These are phyloP conservation scores for Ischnus inquisitorius DNA, from an alignment of 2,888 invertebrate genomes.

Conservation along the genomic window DNA sequence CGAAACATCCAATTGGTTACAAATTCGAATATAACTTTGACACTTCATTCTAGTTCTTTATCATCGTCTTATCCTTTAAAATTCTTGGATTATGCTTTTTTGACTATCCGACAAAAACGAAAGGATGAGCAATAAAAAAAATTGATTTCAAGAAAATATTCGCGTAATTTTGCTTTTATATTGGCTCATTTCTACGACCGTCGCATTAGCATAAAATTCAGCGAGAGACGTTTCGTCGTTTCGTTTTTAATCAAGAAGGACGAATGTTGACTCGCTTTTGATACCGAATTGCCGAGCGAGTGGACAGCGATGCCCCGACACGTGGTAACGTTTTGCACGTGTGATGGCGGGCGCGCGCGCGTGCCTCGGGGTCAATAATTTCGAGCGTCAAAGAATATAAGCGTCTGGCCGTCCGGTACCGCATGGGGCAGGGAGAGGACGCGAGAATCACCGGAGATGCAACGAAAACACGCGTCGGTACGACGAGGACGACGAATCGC, in stretches of 20 bases:
- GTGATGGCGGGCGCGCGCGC: constrained; percentile 27
- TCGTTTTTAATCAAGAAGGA: too few relatives aligned
- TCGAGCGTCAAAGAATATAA: constrained; percentile 25
- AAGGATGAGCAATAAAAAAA: constrained; percentile 9
- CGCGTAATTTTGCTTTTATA: constrained; percentile 72
- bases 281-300: not conserved
- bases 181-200: constrained; percentile 69
- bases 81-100: constrained; percentile 4
- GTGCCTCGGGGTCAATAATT: constrained; percentile 38
- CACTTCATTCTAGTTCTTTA: constrained; percentile 7
- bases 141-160: constrained; percentile 61
- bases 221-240: constrained; percentile 27
- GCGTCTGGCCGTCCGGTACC: constrained; percentile 50
- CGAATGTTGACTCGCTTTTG: too few relatives aligned
- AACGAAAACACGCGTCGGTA: constrained; percentile 41
- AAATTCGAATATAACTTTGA: constrained; percentile 30
- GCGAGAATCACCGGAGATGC: constrained; percentile 34
- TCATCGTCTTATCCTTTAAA: constrained; percentile 14
- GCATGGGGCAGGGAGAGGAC: constrained; percentile 13
- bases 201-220: constrained; percentile 75
- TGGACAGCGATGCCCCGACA: not conserved
- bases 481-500: constrained; percentile 47
- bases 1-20: not conserved
- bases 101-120: constrained; percentile 41
- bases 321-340: not conserved